A percentile compares a stretch with the other conserved stretches of the same genome.
Conservation (phyloP, 2,888 invertebrate genomes). For the Cheilosia grossa region DNA sequence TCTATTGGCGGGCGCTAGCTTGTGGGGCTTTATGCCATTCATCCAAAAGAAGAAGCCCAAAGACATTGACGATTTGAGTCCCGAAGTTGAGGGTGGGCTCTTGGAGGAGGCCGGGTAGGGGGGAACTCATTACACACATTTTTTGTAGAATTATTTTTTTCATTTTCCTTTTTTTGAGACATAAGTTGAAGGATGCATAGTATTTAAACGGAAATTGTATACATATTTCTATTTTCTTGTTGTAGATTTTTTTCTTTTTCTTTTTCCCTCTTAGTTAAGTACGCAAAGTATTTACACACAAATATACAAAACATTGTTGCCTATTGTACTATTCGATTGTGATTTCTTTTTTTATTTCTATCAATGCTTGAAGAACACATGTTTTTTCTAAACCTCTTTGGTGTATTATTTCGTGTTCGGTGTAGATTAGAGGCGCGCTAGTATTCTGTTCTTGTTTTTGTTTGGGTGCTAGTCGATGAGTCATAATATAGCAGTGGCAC, state of each 20-base stretch:
- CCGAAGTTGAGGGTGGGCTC: slow-evolving; percentile 52
- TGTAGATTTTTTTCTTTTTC: slow-evolving; percentile 67
- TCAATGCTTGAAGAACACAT: slow-evolving; percentile 21
- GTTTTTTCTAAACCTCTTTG: slow-evolving; percentile 10
- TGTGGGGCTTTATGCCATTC: slow-evolving; percentile 91
- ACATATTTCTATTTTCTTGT: slow-evolving; percentile 68
- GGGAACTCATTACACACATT: slow-evolving; percentile 43
- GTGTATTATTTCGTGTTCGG: slow-evolving; percentile 14
- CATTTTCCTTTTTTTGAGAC: slow-evolving; percentile 37
- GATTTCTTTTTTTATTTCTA: slow-evolving; percentile 14
- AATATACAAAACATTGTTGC: slow-evolving; percentile 70
- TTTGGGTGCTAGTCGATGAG: neutral
- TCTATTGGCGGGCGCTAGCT: slow-evolving; percentile 88
- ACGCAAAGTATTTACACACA: slow-evolving; percentile 73
- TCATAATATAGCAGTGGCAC: neutral
- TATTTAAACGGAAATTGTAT: slow-evolving; percentile 67
- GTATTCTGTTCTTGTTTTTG: neutral
- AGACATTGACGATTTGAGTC: slow-evolving; percentile 67
- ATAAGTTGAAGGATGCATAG: slow-evolving; percentile 62
- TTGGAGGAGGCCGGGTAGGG: slow-evolving; percentile 48
- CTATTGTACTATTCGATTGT: slow-evolving; percentile 57
- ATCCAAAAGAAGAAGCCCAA: slow-evolving; percentile 83
- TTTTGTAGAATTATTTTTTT: slow-evolving; percentile 52
- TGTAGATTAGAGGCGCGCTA: slow-evolving; percentile 20
- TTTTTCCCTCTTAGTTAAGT: slow-evolving; percentile 65